Evolutionary conservation across 2,113 vertebrate species (phyloP).

Genomic region (Sylvietta virens): DNA sequence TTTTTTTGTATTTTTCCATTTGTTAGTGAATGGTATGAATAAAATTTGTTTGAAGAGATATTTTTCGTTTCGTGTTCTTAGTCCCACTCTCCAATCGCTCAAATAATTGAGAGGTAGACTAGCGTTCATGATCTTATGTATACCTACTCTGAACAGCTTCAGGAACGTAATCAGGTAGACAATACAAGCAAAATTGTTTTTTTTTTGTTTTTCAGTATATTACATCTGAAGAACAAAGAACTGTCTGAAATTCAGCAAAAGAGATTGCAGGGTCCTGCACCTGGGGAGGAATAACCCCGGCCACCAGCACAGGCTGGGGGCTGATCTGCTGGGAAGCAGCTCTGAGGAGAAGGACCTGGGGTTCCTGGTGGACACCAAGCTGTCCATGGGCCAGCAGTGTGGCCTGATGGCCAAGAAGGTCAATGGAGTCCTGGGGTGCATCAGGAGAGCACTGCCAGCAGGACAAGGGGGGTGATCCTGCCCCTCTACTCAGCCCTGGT

Average conservation of each 20-base stretch:
- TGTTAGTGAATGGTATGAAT: background rate
- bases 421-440: background rate
- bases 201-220: background rate
- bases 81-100: background rate
- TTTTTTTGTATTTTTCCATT: background rate
- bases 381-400: background rate
- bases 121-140: fast-evolving
- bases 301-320: background rate
- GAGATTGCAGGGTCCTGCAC: background rate
- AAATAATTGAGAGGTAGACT: background rate
- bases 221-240: background rate
- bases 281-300: background rate
- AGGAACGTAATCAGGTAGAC: background rate
- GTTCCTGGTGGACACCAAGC: background rate
- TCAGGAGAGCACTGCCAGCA: background rate
- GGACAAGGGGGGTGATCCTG: fast-evolving
- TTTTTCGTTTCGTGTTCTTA: background rate
- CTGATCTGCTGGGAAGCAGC: background rate
- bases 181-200: background rate
- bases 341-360: background rate
- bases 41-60: background rate
- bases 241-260: background rate
- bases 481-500: background rate
- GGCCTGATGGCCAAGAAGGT: background rate
- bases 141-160: background rate